Evolutionary conservation across 2,888 invertebrate genomes (phyloP), one percentile per base, ranked within the genome.

Genomic region (Platycnemis pennipes): DNA sequence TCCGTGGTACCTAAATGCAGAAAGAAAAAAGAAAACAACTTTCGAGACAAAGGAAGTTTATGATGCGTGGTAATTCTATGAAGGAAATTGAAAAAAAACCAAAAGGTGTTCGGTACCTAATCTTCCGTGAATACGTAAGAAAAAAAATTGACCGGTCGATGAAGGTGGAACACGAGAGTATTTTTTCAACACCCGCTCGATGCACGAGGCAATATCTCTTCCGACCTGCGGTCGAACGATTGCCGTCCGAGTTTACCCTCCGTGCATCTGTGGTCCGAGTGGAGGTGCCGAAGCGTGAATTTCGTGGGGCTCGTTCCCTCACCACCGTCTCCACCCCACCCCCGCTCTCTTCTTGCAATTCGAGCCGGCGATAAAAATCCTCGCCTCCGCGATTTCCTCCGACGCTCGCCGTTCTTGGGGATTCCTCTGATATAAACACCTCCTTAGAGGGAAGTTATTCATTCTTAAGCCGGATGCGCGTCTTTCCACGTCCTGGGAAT

Each of bases 241-340:
- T 37, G 69, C 13, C 69, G 69, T 77, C 69, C 16, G 31, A 77
- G 69, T 77, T 77, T 13, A 77, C 69, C 69, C 69, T 77, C 37
- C n/a, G 16, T 77, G 37, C 19, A 63, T 37, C 69, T 63, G 63
- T 2, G 53, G 53, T 53, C 63, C 63, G 26, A 26, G 63, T 5
- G 63, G 69, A 77, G 69, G 69, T 77, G 69, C 31, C 69, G 69
- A 77, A 31, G 69, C 69, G 69, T 77, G 69, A 31, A 77, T 77
- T 77, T 77, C 16, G 69, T 37, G n/a, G 31, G 69, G 31, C 37
- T 77, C 37, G 69, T 77, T 77, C 19, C 69, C 16, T 77, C 69
- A 11, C 31, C 31, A n/a, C 63, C 26, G 26, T 49, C 63, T 26
- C 63, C 63, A 5, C 22, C 22, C 49, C 63, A 19, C 26, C 63